These are phyloP conservation scores for Ptilodon capucinus DNA, from an alignment of 2,888 invertebrate species.

Conservation along the genomic window DNA sequence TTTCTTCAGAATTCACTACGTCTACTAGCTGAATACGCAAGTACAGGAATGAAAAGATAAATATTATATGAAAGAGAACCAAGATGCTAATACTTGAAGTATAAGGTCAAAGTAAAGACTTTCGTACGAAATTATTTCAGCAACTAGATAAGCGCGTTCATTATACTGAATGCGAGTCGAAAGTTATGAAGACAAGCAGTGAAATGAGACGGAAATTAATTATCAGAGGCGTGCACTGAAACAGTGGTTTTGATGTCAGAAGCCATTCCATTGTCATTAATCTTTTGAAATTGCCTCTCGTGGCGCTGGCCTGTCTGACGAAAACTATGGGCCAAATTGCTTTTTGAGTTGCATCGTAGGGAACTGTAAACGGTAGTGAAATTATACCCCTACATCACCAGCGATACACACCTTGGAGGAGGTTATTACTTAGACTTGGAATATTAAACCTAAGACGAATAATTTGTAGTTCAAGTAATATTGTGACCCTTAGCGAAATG, in stretches of 20 bases:
- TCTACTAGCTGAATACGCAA: background rate
- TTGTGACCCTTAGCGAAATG: too few species aligned
- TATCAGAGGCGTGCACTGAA: conserved; percentile 28
- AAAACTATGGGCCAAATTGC: conserved; percentile 42
- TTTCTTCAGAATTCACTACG: background rate
- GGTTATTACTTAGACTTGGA: too few species aligned
- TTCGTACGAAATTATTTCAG: background rate
- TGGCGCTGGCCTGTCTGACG: conserved; percentile 19
- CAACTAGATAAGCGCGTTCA: conserved; percentile 6
- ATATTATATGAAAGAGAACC: background rate
- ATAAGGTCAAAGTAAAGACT: background rate
- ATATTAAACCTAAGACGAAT: too few species aligned
- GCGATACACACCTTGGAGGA: background rate
- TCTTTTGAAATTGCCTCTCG: conserved; percentile 42
- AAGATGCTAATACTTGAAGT: background rate
- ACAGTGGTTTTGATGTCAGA: conserved; percentile 40
- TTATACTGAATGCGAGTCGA: conserved; percentile 5
- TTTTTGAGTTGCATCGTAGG: conserved; percentile 40
- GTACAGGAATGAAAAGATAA: background rate
- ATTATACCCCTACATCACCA: conserved; percentile 1
- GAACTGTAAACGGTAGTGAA: conserved; percentile 5
- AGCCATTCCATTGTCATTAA: conserved; percentile 38
- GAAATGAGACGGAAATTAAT: conserved; percentile 24
- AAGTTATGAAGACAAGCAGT: conserved; percentile 13
- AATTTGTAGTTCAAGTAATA: too few species aligned